These are phyloP conservation scores for Mus spretus DNA, from an alignment of 2,797 vertebrate species.

Conservation along the genomic window DNA sequence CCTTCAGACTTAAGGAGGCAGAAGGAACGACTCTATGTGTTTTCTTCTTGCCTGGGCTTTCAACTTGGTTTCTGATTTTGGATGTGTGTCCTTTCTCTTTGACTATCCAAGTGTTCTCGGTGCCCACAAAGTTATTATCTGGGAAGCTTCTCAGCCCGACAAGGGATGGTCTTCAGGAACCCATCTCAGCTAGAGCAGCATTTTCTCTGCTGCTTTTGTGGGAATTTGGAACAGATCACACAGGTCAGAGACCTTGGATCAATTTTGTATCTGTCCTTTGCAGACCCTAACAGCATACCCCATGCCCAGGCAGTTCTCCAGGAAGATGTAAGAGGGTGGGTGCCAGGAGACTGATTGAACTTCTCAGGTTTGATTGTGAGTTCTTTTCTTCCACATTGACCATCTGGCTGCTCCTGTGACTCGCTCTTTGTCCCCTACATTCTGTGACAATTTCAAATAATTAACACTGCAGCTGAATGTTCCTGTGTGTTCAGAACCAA, in stretches of 20 bases:
- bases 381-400: slow-evolving; percentile 87
- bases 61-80: slow-evolving; percentile 89
- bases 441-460: slow-evolving; percentile 89
- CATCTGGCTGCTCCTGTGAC: slow-evolving; percentile 90
- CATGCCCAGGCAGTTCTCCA: slow-evolving; percentile 89
- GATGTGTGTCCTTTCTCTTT: slow-evolving; percentile 88
- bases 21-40: slow-evolving; percentile 66
- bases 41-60: slow-evolving; percentile 88
- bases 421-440: slow-evolving; percentile 62
- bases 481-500: slow-evolving; percentile 75
- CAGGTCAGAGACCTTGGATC: slow-evolving; percentile 87
- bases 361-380: slow-evolving; percentile 88
- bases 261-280: slow-evolving; percentile 84
- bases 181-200: slow-evolving; percentile 86
- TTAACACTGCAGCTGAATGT: slow-evolving; percentile 89
- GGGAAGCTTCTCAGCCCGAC: slow-evolving; percentile 88
- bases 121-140: slow-evolving; percentile 89
- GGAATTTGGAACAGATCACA: slow-evolving; percentile 88
- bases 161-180: slow-evolving; percentile 86
- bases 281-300: slow-evolving; percentile 85
- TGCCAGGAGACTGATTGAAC: slow-evolving; percentile 90
- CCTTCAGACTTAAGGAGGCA: slow-evolving; percentile 65
- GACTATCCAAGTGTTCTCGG: slow-evolving; percentile 89
- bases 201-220: slow-evolving; percentile 88
- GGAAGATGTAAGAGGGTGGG: slow-evolving; percentile 88